Base-by-base conservation (phyloP, 2,888 invertebrate species). In the Gandaritis pyraliata region DNA sequence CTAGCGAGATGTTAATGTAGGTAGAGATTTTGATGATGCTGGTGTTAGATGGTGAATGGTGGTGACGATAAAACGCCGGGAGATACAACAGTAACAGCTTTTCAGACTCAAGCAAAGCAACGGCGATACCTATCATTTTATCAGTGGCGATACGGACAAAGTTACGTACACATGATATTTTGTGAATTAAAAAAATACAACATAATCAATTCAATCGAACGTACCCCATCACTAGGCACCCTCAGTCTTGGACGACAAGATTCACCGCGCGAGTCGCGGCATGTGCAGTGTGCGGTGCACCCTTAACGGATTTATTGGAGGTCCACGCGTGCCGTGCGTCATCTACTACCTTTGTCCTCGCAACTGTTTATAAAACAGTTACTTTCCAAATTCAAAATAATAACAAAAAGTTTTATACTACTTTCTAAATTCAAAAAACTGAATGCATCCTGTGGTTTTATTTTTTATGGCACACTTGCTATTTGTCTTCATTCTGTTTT, bases 301-400 rank as follows among this genome's bases (percentile, higher is more conserved):
- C 82, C 85, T 85, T 90, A 91, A 91, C 90, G 90, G 91, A 91
- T 91, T 91, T 90, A 87, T 87, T 84, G 82, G 80, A 85, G 80
- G 80, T 74, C 78, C 80, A 82, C 85, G 85, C 85, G 83, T 83
- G 85, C 76, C 78, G 66, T 78, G 81, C 76, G 74, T 73, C 73
- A 73, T 58, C 58, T 51, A 61, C 73, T 55, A 51, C 72, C 65
- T 59, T 69, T 64, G 64, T 69, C 65, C 61, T 65, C 68, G 39
- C 72, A 72, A 67, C 68, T 73, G 70, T 69, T 70, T 70, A 61
- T 57, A 54, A 71, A 63, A 67, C 68, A 70, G 66, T 73, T 74
- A 68, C 66, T 66, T 65, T 69, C 68, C 56, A 69, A 67, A 57
- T 55, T 58, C 46, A 53, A 52, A 63, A 62, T 55, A 36, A 18